phyloP scores from a whole-genome alignment of 2,797 vertebrate species.

The Anguilla pacifica region DNA sequence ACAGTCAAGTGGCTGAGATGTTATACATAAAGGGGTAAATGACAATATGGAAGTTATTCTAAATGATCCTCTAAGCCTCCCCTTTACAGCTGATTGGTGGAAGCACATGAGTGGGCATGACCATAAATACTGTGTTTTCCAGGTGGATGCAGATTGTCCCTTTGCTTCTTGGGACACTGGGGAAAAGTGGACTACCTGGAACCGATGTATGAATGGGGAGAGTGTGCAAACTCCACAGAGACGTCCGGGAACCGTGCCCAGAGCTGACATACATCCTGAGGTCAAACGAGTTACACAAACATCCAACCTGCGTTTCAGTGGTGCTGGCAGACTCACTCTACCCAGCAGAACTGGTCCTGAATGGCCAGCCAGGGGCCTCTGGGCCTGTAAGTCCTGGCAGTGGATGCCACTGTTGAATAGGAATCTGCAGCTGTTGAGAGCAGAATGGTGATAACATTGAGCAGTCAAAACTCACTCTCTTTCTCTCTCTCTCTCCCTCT shows the following conservation, averaged over 20 bases:
- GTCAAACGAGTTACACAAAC: slow-evolving; percentile 25
- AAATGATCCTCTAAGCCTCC: neutral
- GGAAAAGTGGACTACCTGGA: neutral
- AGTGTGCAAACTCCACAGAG: neutral
- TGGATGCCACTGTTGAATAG: slow-evolving; percentile 33
- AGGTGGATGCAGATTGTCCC: neutral
- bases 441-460: slow-evolving; percentile 36
- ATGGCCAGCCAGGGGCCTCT: neutral
- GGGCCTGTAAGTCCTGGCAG: slow-evolving; percentile 19
- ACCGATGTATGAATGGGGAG: neutral
- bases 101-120: neutral
- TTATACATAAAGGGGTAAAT: neutral
- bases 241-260: neutral
- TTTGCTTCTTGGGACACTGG: neutral
- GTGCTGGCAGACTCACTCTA: neutral
- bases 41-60: neutral
- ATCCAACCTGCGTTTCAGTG: neutral
- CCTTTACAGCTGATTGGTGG: neutral
- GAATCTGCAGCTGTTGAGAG: slow-evolving; percentile 47
- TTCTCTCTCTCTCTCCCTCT: slow-evolving; percentile 7
- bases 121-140: neutral
- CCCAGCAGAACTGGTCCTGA: neutral
- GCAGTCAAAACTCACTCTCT: slow-evolving; percentile 25
- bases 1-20: neutral
- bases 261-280: neutral